These are phyloP conservation scores for Artibeus lituratus DNA, from an alignment of 2,797 vertebrate species.

Conservation along the genomic window DNA sequence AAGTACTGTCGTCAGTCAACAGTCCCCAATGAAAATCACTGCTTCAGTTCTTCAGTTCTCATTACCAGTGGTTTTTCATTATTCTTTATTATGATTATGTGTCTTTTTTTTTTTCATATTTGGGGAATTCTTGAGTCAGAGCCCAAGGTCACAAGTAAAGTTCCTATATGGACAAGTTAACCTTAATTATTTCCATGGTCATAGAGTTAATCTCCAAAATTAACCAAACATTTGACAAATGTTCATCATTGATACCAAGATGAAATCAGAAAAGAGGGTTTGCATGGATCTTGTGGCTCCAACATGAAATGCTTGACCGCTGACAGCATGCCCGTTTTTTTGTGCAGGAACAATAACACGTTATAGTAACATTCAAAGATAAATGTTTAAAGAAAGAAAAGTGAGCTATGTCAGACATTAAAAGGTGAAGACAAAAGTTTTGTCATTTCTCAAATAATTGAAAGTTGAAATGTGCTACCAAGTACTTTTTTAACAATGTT, in stretches of 20 bases:
- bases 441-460: neutral
- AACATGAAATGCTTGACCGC: neutral
- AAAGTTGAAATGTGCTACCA: neutral
- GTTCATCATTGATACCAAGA: neutral
- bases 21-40: constrained; percentile 38
- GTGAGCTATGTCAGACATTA: neutral
- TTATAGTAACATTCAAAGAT: neutral
- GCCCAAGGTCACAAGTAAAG: neutral
- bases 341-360: neutral
- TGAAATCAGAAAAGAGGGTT: neutral
- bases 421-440: neutral
- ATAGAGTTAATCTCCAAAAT: neutral
- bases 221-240: neutral
- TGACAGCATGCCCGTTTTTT: neutral
- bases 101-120: constrained; percentile 35
- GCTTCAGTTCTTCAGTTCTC: neutral
- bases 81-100: neutral
- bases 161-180: neutral
- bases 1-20: constrained; percentile 11
- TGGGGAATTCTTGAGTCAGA: neutral
- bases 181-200: neutral
- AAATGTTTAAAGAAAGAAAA: neutral
- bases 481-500: neutral
- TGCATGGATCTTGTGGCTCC: neutral
- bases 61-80: neutral